Conservation (phyloP, 2,888 invertebrate genomes). For the Phortica okadai region DNA sequence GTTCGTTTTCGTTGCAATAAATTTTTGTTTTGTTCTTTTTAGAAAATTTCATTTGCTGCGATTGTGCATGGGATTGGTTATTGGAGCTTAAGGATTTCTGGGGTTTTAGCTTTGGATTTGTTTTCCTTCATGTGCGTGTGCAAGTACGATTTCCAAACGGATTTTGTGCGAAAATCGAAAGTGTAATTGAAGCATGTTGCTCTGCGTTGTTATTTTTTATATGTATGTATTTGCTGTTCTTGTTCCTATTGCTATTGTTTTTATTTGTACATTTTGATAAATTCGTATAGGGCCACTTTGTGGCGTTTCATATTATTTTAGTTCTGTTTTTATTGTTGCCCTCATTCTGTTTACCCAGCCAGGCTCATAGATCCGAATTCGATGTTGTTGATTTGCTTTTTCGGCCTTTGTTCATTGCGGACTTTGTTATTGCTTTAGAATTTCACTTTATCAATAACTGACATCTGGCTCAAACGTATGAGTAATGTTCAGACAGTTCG, state of each 20-base stretch:
- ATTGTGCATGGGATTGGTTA: slow-evolving; percentile 21
- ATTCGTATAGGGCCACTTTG: background rate
- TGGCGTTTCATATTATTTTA: slow-evolving; percentile 18
- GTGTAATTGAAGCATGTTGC: slow-evolving; percentile 68
- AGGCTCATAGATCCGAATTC: no score
- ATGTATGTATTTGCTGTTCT: slow-evolving; percentile 46
- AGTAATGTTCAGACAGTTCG: no score
- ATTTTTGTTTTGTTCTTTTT: slow-evolving; percentile 61
- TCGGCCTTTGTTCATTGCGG: slow-evolving; percentile 1
- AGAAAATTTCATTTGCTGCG: slow-evolving; percentile 65
- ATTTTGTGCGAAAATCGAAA: slow-evolving; percentile 59
- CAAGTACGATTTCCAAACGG: slow-evolving; percentile 30
- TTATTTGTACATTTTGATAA: background rate
- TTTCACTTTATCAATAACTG: slow-evolving; percentile 10
- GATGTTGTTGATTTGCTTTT: background rate
- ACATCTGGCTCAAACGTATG: background rate
- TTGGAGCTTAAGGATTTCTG: slow-evolving; percentile 25
- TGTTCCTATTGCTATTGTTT: background rate
- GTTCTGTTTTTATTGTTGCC: slow-evolving; percentile 13
- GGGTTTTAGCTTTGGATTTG: slow-evolving; percentile 38
- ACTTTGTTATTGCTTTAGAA: background rate
- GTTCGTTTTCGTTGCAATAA: slow-evolving; percentile 25
- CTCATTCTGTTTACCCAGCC: no score
- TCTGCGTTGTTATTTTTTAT: slow-evolving; percentile 34
- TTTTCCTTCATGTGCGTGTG: slow-evolving; percentile 56